Evolutionary conservation across 2,888 invertebrate genomes (phyloP).

Genomic region (Cynaeus angustus): DNA sequence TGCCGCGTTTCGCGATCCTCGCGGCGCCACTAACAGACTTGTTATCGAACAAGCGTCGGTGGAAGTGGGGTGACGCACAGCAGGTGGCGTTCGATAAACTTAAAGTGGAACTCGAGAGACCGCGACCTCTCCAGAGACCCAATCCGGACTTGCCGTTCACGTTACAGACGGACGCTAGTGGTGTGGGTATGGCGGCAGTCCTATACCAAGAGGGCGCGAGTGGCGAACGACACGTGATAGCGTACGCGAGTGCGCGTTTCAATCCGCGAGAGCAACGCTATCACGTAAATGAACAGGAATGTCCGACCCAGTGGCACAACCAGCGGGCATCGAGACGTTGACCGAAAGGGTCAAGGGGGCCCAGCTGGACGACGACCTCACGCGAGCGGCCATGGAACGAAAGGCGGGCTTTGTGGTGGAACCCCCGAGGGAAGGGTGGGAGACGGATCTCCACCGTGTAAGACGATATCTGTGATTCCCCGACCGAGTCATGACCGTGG

Average conservation of each 20-base stretch:
- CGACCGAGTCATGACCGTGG: too few relatives aligned
- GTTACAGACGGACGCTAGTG: not conserved
- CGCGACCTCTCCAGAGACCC: not conserved
- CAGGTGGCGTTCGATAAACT: not conserved
- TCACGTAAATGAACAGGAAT: too few relatives aligned
- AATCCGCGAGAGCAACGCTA: not conserved
- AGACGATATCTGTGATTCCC: too few relatives aligned
- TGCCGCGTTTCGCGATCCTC: conserved; percentile 45
- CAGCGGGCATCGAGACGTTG: too few relatives aligned
- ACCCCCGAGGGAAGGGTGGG: too few relatives aligned
- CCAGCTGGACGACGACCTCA: too few relatives aligned
- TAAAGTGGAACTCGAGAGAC: not conserved
- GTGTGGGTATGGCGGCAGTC: conserved; percentile 15
- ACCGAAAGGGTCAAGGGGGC: too few relatives aligned
- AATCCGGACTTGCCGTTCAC: not conserved
- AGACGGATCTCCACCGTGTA: too few relatives aligned
- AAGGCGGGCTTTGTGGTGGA: too few relatives aligned
- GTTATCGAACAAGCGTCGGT: not conserved
- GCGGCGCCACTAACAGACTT: conserved; percentile 53
- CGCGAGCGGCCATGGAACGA: too few relatives aligned
- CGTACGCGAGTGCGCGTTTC: conserved; percentile 1
- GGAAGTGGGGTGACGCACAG: not conserved
- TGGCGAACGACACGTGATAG: not conserved
- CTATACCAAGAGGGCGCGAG: not conserved
- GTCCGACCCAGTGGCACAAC: too few relatives aligned